phyloP scores from a whole-genome alignment of 2,888 invertebrate genomes.

The Plusia festucae region DNA sequence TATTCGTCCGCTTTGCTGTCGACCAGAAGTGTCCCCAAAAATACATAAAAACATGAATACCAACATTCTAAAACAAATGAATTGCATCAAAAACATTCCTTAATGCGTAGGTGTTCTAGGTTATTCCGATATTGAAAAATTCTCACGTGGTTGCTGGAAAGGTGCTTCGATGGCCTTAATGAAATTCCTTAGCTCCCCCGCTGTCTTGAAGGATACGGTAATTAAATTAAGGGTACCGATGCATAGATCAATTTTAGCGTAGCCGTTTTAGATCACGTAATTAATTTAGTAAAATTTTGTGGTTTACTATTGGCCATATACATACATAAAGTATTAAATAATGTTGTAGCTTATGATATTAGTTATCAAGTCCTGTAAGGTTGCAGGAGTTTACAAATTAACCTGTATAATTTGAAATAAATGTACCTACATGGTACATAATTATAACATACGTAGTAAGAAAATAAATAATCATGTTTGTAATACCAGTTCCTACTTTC shows the following conservation, averaged over 20 bases:
- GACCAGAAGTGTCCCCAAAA: no score
- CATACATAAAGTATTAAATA: no score
- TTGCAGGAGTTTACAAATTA: no score
- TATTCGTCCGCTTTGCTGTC: no score
- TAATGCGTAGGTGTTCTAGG: constrained; percentile 13
- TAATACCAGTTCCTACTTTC: not conserved
- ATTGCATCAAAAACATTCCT: constrained; percentile 4
- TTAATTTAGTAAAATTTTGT: not conserved
- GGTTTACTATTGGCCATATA: no score
- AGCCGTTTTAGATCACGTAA: not conserved
- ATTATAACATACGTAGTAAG: no score
- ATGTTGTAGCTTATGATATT: no score
- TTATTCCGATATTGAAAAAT: constrained; percentile 60
- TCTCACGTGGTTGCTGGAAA: constrained; percentile 52
- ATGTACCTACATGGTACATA: no score
- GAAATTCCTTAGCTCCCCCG: constrained; percentile 55
- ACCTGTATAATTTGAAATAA: no score
- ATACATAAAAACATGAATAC: constrained; percentile 2
- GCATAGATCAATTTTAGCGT: constrained; percentile 28
- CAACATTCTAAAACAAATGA: constrained; percentile 16
- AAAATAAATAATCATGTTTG: not conserved
- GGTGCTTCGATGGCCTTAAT: constrained; percentile 47
- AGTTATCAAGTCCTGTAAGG: no score
- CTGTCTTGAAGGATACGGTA: constrained; percentile 45
- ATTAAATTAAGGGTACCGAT: constrained; percentile 48